Conservation (phyloP, 2,888 invertebrate species). For the Dicyrtomina minuta region DNA sequence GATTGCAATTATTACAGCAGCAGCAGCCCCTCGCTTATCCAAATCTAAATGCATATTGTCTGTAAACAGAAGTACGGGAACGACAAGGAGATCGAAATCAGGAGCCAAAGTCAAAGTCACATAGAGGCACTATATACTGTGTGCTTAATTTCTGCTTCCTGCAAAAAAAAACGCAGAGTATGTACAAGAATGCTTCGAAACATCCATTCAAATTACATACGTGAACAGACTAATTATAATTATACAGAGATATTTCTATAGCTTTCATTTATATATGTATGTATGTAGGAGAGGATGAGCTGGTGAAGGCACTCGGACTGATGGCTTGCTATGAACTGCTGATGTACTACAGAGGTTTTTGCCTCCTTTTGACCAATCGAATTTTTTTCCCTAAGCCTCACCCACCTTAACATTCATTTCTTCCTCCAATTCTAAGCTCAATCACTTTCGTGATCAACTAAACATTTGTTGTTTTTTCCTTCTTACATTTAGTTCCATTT, state of each 20-base stretch:
- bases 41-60: too few species aligned
- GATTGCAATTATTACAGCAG: too few species aligned
- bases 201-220: too few species aligned
- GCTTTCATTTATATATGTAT: background rate
- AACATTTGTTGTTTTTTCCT: conserved; percentile 4
- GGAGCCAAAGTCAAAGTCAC: too few species aligned
- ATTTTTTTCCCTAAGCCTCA: background rate
- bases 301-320: too few species aligned
- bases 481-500: background rate
- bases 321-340: background rate
- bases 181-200: too few species aligned
- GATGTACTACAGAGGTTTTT: background rate
- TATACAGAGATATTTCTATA: background rate
- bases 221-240: background rate
- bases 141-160: too few species aligned
- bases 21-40: too few species aligned
- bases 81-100: too few species aligned
- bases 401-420: background rate
- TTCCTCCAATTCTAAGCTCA: background rate
- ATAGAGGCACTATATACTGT: too few species aligned
- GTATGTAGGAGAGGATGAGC: background rate
- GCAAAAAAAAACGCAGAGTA: background rate
- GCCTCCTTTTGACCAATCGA: background rate
- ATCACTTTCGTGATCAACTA: conserved; percentile 14
- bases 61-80: too few species aligned